Percentiles rank a stretch among this genome's conserved stretches.
phyloP scores from a whole-genome alignment of 2,797 vertebrate species.

The Thamnophis elegans region DNA sequence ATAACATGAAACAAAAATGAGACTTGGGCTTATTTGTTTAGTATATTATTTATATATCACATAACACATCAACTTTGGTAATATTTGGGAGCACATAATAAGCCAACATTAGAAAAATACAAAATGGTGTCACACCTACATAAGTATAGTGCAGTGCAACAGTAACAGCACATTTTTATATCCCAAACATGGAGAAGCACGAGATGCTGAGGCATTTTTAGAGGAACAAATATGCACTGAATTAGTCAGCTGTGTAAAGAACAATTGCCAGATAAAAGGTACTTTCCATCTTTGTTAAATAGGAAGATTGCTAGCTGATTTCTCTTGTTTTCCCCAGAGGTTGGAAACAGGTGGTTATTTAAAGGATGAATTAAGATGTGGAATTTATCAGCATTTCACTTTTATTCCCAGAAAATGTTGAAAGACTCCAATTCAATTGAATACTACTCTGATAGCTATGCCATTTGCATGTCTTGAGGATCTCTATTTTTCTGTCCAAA shows the following conservation, averaged over 20 bases:
- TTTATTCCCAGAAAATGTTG: background rate
- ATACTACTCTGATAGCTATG: background rate
- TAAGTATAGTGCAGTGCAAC: background rate
- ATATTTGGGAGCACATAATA: background rate
- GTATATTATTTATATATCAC: background rate
- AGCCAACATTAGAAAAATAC: background rate
- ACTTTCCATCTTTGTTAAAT: background rate
- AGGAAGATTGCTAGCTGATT: background rate
- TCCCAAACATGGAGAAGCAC: background rate
- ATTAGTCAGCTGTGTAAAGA: background rate
- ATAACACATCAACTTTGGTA: background rate
- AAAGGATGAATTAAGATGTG: background rate
- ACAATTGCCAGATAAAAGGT: background rate
- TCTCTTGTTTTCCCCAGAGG: background rate
- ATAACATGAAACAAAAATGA: background rate
- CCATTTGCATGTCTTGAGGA: background rate
- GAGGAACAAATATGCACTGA: background rate
- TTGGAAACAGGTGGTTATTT: background rate
- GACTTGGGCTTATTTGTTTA: background rate
- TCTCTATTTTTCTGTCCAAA: background rate
- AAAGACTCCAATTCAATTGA: background rate
- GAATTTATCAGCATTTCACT: background rate
- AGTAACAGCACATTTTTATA: background rate
- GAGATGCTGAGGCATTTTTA: background rate
- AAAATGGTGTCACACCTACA: background rate